Conservation (phyloP, 2,113 vertebrate genomes). For the Anoura caudifer region DNA sequence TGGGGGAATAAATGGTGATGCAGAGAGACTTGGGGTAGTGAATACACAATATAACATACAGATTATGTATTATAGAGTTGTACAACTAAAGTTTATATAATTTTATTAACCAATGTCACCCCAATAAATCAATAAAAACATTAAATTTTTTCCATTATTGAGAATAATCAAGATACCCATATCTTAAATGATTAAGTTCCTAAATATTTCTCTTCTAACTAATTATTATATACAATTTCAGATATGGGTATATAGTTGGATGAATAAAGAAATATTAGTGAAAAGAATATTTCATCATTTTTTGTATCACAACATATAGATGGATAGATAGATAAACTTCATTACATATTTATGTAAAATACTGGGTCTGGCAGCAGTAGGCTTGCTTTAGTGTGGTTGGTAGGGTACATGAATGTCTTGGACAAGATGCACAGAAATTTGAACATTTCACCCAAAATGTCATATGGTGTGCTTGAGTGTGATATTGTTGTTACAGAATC, state of each 20-base stretch:
- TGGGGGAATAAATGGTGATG: neutral
- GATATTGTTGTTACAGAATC: no score
- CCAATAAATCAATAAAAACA: neutral
- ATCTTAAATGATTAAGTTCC: neutral
- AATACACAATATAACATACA: neutral
- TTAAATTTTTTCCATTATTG: neutral
- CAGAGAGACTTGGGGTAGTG: neutral
- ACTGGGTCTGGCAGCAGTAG: no score
- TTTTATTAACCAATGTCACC: neutral
- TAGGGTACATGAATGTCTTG: no score
- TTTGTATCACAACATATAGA: neutral
- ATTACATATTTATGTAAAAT: neutral
- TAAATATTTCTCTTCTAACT: neutral
- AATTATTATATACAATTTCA: neutral
- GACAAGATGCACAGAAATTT: no score
- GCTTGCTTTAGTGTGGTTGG: no score
- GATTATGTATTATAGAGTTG: no score
- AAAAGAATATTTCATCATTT: neutral
- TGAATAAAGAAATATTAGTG: neutral
- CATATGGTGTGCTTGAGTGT: no score
- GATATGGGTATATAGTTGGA: neutral
- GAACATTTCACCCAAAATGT: no score
- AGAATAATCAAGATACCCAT: neutral
- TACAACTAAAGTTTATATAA: neutral
- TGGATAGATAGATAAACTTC: neutral